Evolutionary conservation across 2,797 vertebrate genomes (phyloP), one percentile per base, ranked within the genome.

Genomic region (Thaleichthys pacificus): DNA sequence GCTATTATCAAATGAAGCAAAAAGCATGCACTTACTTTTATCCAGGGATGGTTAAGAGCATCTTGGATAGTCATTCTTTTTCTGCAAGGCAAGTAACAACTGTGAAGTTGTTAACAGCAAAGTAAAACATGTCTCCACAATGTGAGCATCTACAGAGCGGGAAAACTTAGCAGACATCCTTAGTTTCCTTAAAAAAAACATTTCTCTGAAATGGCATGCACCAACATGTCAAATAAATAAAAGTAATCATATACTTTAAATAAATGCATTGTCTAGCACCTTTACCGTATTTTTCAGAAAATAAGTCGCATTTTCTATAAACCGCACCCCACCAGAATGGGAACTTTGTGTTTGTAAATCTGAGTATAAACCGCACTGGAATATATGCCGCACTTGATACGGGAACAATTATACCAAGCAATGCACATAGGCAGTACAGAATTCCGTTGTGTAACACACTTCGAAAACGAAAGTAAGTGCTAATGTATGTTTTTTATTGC

Each of bases 11-110:
- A 69, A 28, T 3, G 4, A 24, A 38, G 54, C 35, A 63, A n/a
- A 49, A 77, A 76, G 56, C 68, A 71, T 51, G 24, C 54, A 15
- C 89, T 93, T 96, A 99, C 98, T 93, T 62, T 97, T 86, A 99
- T 98, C 97, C 98, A 99, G 0, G 95, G 96, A 75, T 99, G 98
- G 73, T 91, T 93, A 47, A 97, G 91, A 58, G 97, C 95, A 67
- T 96, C 94, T 87, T 95, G 91, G 81, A 98, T 97, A 0, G 94
- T 95, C 74, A 99, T 92, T 6, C 96, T 91, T 83, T 97, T 99
- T 90, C 98, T 99, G 70, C 75, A 92, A 86, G 35, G 24, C 47
- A 77, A 78, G 79, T 42, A 77, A 66, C 61, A 38, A 70, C 26
- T 67, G 15, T 26, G 57, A 68, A 66, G 15, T 30, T 19, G 19